phyloP scores from a whole-genome alignment of 2,888 invertebrate genomes.

The Pachymerium ferrugineum region DNA sequence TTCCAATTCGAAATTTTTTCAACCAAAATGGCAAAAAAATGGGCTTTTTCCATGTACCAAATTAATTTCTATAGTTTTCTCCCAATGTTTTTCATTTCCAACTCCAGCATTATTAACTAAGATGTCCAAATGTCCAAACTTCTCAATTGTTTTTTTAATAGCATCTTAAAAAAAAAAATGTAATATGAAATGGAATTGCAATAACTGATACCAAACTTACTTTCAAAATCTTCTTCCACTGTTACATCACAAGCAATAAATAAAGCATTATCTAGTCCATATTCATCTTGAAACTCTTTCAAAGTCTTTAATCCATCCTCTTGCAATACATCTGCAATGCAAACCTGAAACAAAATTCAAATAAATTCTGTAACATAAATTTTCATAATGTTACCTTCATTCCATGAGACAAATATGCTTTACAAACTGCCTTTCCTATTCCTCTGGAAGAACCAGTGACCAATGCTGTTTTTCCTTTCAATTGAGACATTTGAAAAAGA shows the following conservation, averaged over 20 bases:
- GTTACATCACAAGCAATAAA: constrained; percentile 2
- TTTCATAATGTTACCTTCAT: neutral
- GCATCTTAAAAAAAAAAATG: neutral
- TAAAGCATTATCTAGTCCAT: neutral
- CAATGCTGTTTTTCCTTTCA: too few species aligned
- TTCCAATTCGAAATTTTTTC: neutral
- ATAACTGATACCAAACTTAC: neutral
- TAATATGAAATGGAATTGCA: neutral
- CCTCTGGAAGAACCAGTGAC: too few species aligned
- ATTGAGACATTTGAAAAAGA: too few species aligned
- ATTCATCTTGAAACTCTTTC: neutral
- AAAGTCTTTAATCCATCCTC: neutral
- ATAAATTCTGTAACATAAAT: neutral
- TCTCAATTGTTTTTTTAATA: neutral
- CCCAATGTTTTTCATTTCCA: neutral
- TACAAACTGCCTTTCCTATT: too few species aligned
- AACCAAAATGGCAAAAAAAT: neutral
- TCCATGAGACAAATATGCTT: neutral
- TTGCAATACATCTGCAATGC: neutral
- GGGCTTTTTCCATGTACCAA: neutral
- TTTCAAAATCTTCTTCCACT: neutral
- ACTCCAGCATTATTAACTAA: constrained; percentile 11
- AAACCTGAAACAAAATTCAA: neutral
- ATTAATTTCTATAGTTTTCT: neutral
- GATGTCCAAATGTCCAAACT: constrained; percentile 23